Evolutionary conservation across 2,797 vertebrate genomes (phyloP), one percentile per base, ranked within the genome.

Genomic region (Enteromius unitaeniatus): DNA sequence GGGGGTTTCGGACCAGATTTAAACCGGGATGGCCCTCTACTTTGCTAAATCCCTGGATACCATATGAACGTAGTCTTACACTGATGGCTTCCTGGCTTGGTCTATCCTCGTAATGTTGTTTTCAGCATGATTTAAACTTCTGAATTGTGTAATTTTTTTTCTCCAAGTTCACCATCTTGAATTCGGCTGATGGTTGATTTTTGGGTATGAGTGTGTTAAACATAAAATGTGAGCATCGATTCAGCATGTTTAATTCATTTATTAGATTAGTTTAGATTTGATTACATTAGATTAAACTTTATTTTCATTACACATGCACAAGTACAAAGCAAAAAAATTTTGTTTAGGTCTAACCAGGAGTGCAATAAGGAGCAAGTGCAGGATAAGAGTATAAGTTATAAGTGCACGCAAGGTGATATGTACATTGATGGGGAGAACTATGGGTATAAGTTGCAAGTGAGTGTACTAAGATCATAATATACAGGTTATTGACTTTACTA

Each of bases 1-100:
- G 9, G 45, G 17, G 75, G 69, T 78, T 86, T 68, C 42, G n/a
- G 67, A 79, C 42, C 65, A 82, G 73, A 31, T 34, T 85, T 84
- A 86, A 58, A 72, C 67, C 7, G 37, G 82, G 77, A 83, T 81
- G 81, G 83, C 77, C 79, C 23, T 87, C 74, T 73, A 68, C 81
- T 81, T 82, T 55, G 53, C 83, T 26, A 78, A 73, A 75, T 73
- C 81, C 75, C 31, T 8, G 17, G 60, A 78, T 55, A 80, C 53
- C 23, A 26, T 62, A 65, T 70, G 67, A 79, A 69, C 17, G 3
- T 9, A 11, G 26, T 40, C 64, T 42, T n/a, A 73, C 78, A 47
- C 60, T 62, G 69, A 76, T 45, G 60, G 62, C 69, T 74, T 79
- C 76, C 40, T 26, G 62, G 58, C 23, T 79, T 83, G 21, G 13